These are phyloP conservation scores for Rhopalosiphum nymphaeae DNA, from an alignment of 2,888 invertebrate genomes.

Conservation along the genomic window DNA sequence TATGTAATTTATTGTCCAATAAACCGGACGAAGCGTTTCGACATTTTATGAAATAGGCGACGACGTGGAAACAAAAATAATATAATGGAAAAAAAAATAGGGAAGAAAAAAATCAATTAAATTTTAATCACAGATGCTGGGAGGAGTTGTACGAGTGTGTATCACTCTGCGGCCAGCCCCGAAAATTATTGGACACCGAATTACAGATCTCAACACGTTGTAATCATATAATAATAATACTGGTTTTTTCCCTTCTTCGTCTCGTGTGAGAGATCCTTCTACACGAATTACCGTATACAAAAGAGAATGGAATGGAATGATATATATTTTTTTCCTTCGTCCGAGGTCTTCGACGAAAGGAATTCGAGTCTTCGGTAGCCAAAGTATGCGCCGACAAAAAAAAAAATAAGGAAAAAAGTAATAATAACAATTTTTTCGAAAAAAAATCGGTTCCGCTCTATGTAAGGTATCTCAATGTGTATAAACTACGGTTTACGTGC, in stretches of 20 bases:
- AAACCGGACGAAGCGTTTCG: constrained; percentile 61
- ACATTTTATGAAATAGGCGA: constrained; percentile 51
- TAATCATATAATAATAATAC: constrained; percentile 61
- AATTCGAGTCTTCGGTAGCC: constrained; percentile 59
- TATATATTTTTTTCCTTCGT: constrained; percentile 53
- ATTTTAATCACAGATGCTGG: constrained; percentile 58
- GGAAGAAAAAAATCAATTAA: constrained; percentile 59
- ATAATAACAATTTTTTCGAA: constrained; percentile 52
- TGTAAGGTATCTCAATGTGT: constrained; percentile 25
- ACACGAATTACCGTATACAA: constrained; percentile 47
- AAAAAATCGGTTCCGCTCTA: constrained; percentile 47
- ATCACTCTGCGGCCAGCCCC: constrained; percentile 54
- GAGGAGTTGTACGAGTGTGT: constrained; percentile 53
- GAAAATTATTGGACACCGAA: constrained; percentile 61
- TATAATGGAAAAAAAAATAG: constrained; percentile 30
- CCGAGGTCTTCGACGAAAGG: constrained; percentile 58
- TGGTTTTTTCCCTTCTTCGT: constrained; percentile 49
- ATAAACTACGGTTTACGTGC: constrained; percentile 46
- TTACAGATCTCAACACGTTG: constrained; percentile 60
- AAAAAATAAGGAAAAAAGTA: constrained; percentile 32
- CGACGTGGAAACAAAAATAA: constrained; percentile 42
- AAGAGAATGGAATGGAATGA: constrained; percentile 63
- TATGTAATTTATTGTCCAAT: constrained; percentile 54
- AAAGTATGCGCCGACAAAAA: constrained; percentile 57
- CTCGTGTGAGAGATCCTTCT: constrained; percentile 42